These are phyloP conservation scores for Amazona guildingii DNA, from an alignment of 2,113 vertebrate genomes.

Conservation along the genomic window DNA sequence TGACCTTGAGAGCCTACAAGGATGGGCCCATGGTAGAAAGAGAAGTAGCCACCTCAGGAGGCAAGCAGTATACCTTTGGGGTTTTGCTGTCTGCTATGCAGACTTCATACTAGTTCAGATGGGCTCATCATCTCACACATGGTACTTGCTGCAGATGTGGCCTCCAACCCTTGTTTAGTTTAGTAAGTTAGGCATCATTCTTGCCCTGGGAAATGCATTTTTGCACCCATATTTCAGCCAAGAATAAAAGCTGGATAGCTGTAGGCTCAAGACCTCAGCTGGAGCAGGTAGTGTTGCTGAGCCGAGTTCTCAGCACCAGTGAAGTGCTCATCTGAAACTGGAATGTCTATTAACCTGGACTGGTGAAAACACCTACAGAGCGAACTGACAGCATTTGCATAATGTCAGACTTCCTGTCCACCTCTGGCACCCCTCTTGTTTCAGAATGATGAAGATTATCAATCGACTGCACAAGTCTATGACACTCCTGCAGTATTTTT, in stretches of 20 bases:
- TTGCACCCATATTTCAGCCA: neutral
- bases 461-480: slow-evolving; percentile 87
- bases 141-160: neutral
- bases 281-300: neutral
- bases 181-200: neutral
- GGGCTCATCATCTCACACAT: neutral
- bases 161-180: neutral
- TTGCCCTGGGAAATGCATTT: neutral
- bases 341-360: neutral
- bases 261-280: neutral
- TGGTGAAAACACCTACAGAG: neutral
- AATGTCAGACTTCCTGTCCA: neutral
- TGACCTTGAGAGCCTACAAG: neutral
- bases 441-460: slow-evolving; percentile 91
- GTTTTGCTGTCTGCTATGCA: neutral
- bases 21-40: neutral
- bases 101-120: neutral
- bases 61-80: neutral
- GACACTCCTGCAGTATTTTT: slow-evolving; percentile 89
- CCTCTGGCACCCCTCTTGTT: neutral
- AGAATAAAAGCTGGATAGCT: neutral
- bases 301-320: neutral
- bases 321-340: neutral
- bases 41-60: neutral
- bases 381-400: neutral